phyloP scores from a whole-genome alignment of 2,888 invertebrate genomes.

The Epistrophe eligans region DNA sequence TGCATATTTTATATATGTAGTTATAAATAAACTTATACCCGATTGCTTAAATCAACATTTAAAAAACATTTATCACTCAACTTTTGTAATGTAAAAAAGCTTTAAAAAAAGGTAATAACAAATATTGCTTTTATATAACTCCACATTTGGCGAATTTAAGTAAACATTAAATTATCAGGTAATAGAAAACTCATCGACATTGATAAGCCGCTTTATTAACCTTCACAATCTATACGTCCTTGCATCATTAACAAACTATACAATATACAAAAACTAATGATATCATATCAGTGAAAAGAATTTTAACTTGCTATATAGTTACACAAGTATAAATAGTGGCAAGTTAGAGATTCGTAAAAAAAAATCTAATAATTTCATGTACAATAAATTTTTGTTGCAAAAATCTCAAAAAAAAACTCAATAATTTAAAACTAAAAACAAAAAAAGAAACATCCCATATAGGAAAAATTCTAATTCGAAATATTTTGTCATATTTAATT shows the following conservation, averaged over 20 bases:
- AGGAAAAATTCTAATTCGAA: too few relatives aligned
- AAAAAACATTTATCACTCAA: not conserved
- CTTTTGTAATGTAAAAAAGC: not conserved
- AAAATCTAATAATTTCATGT: too few relatives aligned
- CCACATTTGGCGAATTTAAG: not conserved
- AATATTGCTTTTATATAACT: conserved; percentile 1
- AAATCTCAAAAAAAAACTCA: too few relatives aligned
- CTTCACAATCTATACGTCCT: not conserved
- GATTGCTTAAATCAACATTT: not conserved
- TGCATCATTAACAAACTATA: not conserved
- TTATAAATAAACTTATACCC: not conserved
- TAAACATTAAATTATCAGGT: conserved; percentile 25
- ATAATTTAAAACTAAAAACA: too few relatives aligned
- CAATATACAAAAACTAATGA: not conserved
- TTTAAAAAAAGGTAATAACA: not conserved
- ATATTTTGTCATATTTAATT: too few relatives aligned
- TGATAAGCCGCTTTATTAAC: not conserved
- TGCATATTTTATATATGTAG: not conserved
- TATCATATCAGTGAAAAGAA: not conserved
- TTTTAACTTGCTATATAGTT: too few relatives aligned
- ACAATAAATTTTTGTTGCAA: too few relatives aligned
- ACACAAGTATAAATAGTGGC: too few relatives aligned
- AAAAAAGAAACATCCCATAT: too few relatives aligned
- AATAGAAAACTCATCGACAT: not conserved
- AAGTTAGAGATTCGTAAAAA: too few relatives aligned